Evolutionary conservation across 2,797 vertebrate genomes (phyloP).

Genomic region (Thaleichthys pacificus): DNA sequence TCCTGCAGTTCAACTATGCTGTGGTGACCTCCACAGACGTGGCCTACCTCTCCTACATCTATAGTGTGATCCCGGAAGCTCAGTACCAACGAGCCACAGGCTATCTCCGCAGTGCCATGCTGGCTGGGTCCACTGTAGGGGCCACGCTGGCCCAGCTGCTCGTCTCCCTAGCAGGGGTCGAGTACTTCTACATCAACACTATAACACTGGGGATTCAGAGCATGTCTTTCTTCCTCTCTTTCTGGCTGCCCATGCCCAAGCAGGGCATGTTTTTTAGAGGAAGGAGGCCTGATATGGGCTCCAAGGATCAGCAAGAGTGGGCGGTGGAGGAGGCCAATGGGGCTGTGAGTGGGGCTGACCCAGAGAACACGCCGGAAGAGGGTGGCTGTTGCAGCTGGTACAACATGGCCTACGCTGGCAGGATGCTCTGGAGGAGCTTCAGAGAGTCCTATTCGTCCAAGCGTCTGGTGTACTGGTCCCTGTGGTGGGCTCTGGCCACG

Average conservation of each 20-base stretch:
- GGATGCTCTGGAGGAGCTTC: conserved; percentile 69
- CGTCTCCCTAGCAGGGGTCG: conserved; percentile 65
- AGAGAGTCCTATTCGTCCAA: conserved; percentile 71
- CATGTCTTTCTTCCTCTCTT: conserved; percentile 65
- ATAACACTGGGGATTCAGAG: conserved; percentile 68
- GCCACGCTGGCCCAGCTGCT: conserved; percentile 73
- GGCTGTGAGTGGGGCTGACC: conserved; percentile 24
- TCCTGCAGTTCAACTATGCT: conserved; percentile 69
- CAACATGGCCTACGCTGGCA: conserved; percentile 41
- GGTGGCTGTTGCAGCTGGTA: conserved; percentile 51
- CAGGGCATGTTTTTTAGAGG: conserved; percentile 69
- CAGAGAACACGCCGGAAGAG: conserved; percentile 20
- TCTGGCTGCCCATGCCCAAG: conserved; percentile 71
- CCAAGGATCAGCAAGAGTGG: conserved; percentile 37
- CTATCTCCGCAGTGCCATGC: conserved; percentile 72
- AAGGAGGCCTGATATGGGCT: conserved; percentile 22
- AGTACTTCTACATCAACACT: conserved; percentile 70
- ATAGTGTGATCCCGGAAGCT: conserved; percentile 71
- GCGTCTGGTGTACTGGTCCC: conserved; percentile 72
- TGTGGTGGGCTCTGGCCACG: conserved; percentile 78
- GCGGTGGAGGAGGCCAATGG: conserved; percentile 21
- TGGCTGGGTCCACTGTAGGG: conserved; percentile 71
- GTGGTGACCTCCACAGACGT: conserved; percentile 76
- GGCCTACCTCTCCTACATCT: conserved; percentile 78
- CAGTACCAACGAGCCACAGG: conserved; percentile 73